A percentile compares a stretch with the other conserved stretches of the same genome.
Conservation (phyloP, 2,113 vertebrate species). For the Electrona antarctica region DNA sequence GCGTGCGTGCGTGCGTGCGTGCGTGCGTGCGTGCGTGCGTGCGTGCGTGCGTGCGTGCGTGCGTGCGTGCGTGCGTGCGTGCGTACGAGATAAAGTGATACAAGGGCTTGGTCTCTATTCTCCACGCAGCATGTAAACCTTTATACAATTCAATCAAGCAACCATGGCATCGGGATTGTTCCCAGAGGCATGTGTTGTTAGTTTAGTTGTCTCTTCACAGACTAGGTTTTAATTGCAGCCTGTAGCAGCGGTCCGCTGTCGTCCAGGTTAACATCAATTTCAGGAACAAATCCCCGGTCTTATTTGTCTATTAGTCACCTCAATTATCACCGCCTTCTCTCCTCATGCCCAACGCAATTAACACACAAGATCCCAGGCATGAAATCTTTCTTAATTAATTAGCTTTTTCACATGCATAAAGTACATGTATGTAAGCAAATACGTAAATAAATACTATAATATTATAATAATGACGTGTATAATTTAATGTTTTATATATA, state of each 20-base stretch:
- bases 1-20: neutral
- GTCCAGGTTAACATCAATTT: slow-evolving; percentile 1
- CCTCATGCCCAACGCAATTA: slow-evolving; percentile 19
- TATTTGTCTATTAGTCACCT: neutral
- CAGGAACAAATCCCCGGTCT: neutral
- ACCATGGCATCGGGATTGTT: neutral
- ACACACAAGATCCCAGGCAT: slow-evolving; percentile 10
- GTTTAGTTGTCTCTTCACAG: neutral
- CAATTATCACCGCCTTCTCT: slow-evolving; percentile 34
- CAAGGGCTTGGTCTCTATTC: neutral
- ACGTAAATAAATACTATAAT: too few relatives aligned
- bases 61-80: neutral
- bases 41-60: neutral
- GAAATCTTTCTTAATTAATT: neutral
- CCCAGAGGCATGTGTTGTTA: neutral
- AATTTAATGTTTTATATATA: too few relatives aligned
- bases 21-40: neutral
- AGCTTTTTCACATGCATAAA: too few relatives aligned
- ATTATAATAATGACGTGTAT: too few relatives aligned
- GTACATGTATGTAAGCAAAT: too few relatives aligned
- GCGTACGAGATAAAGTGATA: neutral
- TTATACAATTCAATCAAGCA: neutral
- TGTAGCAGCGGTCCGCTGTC: too few relatives aligned
- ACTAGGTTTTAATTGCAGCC: neutral
- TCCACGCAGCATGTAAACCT: too few relatives aligned